Evolutionary conservation across 1,140 invertebrate species (phyloP), one percentile per base, ranked within the genome.

Genomic region (Drosophila pandora): DNA sequence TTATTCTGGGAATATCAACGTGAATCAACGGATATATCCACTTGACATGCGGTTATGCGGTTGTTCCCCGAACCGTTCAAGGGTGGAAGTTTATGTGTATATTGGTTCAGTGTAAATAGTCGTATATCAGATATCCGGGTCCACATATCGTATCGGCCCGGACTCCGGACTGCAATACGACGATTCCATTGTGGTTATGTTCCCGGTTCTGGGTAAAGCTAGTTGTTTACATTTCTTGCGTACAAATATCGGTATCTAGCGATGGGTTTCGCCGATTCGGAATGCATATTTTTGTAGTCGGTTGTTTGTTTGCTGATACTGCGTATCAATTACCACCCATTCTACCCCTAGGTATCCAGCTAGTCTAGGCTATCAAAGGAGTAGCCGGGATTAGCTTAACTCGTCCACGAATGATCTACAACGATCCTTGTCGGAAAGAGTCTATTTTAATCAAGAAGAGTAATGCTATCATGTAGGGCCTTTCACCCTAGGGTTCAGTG

Each of bases 41-140:
- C 60, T 67, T 52, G 59, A 64, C 63, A 67, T 64, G 59, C 34
- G 59, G 63, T 52, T 67, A 52, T 43, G 63, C 59, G 58, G 63
- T 64, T 67, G 13, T 52, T 67, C 59, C 47, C 60, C 59, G 60
- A 53, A 48, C 23, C 43, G 23, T 41, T 50, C 23, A 48, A 60
- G 45, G 32, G 58, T 21, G 9, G n/a, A n/a, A 23, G 45, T 43
- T 50, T 32, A 62, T 49, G 41, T 32, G 22, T 47, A 56, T 32
- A 47, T 22, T 22, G 6, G 28, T 8, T 43, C 34, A 17, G 49
- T 47, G 59, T 54, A 43, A 54, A 43, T 30, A 67, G 25, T 43
- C 25, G 13, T 13, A 50, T 63, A 65, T 67, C 47, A 67, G 34
- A 58, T 58, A 56, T 43, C 49, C 62, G 67, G 70, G 34, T 32